Conservation (phyloP, 2,113 vertebrate species). For the Noturus placidus region DNA sequence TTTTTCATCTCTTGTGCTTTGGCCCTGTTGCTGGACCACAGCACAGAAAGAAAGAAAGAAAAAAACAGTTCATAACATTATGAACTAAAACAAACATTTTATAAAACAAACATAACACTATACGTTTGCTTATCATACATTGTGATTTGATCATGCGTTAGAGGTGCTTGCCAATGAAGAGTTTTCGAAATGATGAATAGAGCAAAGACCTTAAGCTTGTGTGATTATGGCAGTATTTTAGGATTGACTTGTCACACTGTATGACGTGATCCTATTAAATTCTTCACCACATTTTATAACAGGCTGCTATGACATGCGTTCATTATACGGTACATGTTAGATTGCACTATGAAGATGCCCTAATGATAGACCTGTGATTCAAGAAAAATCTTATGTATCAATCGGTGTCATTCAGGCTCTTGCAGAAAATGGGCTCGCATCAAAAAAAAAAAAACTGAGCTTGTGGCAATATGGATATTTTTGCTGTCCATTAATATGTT, state of each 20-base stretch:
- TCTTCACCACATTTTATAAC: not conserved
- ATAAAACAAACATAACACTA: not conserved
- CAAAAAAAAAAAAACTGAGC: not conserved
- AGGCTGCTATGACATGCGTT: not conserved
- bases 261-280: not conserved
- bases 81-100: no score
- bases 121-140: not conserved
- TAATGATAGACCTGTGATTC: not conserved
- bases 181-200: not conserved
- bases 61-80: no score
- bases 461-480: not conserved
- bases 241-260: not conserved
- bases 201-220: not conserved
- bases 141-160: not conserved
- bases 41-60: not conserved
- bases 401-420: not conserved
- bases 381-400: not conserved
- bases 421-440: not conserved
- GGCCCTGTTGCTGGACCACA: not conserved
- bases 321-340: not conserved
- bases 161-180: not conserved
- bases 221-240: not conserved
- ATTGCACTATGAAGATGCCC: not conserved
- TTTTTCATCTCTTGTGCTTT: not conserved
- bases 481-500: not conserved